Conservation (phyloP, 1,140 invertebrate species). For the Piezodorus guildinii region DNA sequence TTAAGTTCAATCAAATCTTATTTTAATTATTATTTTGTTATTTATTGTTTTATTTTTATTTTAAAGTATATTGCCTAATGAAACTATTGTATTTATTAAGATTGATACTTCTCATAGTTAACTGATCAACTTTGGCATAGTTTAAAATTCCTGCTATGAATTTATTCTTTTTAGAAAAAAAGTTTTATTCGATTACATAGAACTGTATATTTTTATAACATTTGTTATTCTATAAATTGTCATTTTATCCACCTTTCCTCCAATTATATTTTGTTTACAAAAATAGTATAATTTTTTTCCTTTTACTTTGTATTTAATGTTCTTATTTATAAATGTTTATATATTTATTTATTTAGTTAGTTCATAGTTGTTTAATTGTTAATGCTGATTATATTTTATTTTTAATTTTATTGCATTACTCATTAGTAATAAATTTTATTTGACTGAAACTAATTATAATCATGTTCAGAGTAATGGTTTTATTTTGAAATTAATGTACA, state of each 20-base stretch:
- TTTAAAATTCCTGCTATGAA: too few species aligned
- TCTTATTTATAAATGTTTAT: not conserved
- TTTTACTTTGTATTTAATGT: not conserved
- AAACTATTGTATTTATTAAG: too few species aligned
- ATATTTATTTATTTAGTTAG: conserved; percentile 10
- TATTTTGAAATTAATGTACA: too few species aligned
- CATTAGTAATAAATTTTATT: conserved; percentile 4
- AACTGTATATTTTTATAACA: not conserved
- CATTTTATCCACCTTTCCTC: not conserved
- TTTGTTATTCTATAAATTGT: not conserved
- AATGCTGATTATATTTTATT: conserved; percentile 7
- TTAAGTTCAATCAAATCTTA: too few species aligned
- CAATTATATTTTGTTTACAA: not conserved
- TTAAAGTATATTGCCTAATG: too few species aligned
- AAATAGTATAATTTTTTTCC: not conserved
- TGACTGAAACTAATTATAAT: conserved; percentile 7
- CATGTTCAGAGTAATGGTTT: not conserved
- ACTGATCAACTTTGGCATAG: too few species aligned
- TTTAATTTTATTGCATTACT: not conserved
- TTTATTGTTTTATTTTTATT: too few species aligned
- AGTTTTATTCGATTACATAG: not conserved
- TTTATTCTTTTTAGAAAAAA: not conserved
- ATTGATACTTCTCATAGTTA: too few species aligned
- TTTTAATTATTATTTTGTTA: too few species aligned
- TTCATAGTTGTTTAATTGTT: conserved; percentile 5